Evolutionary conservation across 2,797 vertebrate genomes (phyloP).

Genomic region (Crax fasciolata): DNA sequence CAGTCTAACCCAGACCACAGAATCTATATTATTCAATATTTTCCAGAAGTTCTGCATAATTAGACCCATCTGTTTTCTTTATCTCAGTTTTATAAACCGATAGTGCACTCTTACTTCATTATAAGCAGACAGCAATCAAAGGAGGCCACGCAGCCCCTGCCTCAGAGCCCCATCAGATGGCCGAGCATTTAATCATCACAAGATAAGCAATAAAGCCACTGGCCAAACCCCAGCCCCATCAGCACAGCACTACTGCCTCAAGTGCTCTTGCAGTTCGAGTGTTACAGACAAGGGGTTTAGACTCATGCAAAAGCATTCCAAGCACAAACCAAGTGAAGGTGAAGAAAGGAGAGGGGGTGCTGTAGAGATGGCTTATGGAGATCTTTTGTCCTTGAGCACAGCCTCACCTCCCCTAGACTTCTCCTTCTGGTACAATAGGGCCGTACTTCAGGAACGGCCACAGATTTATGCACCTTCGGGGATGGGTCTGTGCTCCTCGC

Average conservation of each 20-base stretch:
- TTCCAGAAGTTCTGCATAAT: not conserved
- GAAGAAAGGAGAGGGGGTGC: not conserved
- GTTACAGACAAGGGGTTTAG: no score
- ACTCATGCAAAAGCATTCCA: not conserved
- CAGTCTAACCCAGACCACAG: not conserved
- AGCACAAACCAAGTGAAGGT: rapidly evolving
- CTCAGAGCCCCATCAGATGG: no score
- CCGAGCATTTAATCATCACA: not conserved
- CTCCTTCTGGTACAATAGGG: not conserved
- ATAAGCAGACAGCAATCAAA: not conserved
- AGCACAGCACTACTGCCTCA: not conserved
- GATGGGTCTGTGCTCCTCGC: not conserved
- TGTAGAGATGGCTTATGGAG: rapidly evolving
- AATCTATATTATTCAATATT: not conserved
- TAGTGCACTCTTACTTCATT: not conserved
- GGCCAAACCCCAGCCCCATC: not conserved
- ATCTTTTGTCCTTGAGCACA: not conserved
- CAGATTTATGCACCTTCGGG: rapidly evolving
- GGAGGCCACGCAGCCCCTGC: not conserved
- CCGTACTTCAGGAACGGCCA: not conserved
- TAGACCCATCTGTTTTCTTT: not conserved
- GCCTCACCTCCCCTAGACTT: not conserved
- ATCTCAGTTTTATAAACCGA: not conserved
- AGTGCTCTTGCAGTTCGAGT: not conserved
- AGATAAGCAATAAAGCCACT: rapidly evolving